phyloP scores from a whole-genome alignment of 2,113 vertebrate species.

The Sapayoa aenigma region DNA sequence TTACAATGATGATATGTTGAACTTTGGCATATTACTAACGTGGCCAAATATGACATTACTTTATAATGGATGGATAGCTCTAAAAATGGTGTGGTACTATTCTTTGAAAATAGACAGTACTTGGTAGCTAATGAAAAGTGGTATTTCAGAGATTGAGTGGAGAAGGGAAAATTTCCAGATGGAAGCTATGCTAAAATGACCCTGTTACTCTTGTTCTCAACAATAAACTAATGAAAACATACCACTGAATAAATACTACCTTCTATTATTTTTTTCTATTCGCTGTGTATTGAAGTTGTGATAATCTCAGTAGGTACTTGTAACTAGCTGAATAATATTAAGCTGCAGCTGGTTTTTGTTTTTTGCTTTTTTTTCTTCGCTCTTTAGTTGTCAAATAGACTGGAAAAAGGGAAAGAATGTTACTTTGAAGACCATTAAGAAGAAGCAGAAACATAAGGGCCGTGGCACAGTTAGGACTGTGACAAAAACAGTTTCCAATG shows the following conservation, averaged over 20 bases:
- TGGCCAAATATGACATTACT: neutral
- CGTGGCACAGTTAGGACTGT: constrained; percentile 96
- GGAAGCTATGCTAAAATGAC: neutral
- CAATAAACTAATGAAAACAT: neutral
- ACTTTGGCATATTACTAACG: neutral
- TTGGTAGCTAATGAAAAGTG: neutral
- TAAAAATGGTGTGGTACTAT: neutral
- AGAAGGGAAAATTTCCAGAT: neutral
- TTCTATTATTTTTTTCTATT: neutral
- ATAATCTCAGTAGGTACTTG: neutral
- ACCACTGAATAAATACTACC: neutral
- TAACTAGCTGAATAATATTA: neutral
- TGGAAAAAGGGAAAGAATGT: constrained; percentile 99
- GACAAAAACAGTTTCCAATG: constrained; percentile 97
- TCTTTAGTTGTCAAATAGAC: constrained; percentile 89
- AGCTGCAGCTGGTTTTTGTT: neutral
- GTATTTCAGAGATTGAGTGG: neutral
- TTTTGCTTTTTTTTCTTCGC: neutral
- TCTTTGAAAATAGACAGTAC: neutral
- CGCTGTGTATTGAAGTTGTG: neutral
- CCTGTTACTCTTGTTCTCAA: neutral
- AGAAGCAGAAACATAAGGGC: constrained; percentile 99
- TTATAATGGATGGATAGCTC: neutral
- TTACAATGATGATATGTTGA: neutral
- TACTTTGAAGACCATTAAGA: constrained; percentile 98